A percentile compares a stretch with the other conserved stretches of the same genome.
phyloP scores from a whole-genome alignment of 2,113 vertebrate genomes.

The Nothobranchius furzeri region DNA sequence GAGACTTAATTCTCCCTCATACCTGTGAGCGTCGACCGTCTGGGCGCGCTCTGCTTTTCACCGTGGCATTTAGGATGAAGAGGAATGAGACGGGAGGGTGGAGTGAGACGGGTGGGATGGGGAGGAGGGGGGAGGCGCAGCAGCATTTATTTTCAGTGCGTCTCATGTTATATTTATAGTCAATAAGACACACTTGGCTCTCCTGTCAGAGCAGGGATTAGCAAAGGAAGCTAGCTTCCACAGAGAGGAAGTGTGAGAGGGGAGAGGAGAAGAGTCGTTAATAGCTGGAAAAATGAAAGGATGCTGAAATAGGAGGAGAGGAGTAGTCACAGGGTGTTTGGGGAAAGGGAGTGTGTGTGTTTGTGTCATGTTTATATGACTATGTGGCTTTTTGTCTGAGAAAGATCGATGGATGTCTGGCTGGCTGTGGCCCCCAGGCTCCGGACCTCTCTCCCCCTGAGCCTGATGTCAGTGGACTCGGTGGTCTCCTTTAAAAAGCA shows the following conservation, averaged over 20 bases:
- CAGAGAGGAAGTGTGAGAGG: slow-evolving; percentile 39
- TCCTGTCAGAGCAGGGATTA: slow-evolving; percentile 78
- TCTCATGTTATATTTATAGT: slow-evolving; percentile 85
- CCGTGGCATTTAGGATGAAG: slow-evolving; percentile 67
- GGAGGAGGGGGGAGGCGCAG: slow-evolving; percentile 13
- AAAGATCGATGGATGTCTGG: background rate
- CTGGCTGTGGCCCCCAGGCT: too few species aligned
- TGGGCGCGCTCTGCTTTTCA: slow-evolving; percentile 5
- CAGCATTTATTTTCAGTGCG: slow-evolving; percentile 77
- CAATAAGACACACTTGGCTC: slow-evolving; percentile 81
- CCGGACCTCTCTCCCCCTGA: too few species aligned
- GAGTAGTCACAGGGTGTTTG: slow-evolving; percentile 3
- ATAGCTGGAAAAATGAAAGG: slow-evolving; percentile 33
- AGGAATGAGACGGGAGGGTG: slow-evolving; percentile 53
- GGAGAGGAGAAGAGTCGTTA: slow-evolving; percentile 27
- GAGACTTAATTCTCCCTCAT: slow-evolving; percentile 40
- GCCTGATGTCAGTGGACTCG: too few species aligned
- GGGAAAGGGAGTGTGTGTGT: slow-evolving; percentile 5
- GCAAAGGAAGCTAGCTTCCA: slow-evolving; percentile 71
- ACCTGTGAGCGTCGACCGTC: slow-evolving; percentile 41
- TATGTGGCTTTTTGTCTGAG: background rate
- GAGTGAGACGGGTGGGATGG: slow-evolving; percentile 19
- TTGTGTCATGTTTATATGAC: background rate
- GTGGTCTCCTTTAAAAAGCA: too few species aligned
- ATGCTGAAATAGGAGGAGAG: background rate